These are phyloP conservation scores for Ivindomyrus marchei DNA, from an alignment of 2,113 vertebrate species.

Conservation along the genomic window DNA sequence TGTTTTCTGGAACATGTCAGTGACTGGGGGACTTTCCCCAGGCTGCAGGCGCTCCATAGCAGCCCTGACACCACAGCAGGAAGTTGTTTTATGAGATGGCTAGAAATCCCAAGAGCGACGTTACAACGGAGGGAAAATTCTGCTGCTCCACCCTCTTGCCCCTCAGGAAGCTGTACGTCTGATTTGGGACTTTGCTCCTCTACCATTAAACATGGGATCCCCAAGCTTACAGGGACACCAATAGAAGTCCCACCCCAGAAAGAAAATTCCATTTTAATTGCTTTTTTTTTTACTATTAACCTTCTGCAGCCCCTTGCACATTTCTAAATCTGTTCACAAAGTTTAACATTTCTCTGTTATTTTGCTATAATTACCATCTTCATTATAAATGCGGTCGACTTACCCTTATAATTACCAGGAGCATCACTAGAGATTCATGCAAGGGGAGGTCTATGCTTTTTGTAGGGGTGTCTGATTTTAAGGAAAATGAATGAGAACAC, in stretches of 20 bases:
- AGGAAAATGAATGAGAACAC: not conserved
- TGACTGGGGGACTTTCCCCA: not conserved
- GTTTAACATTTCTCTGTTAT: not conserved
- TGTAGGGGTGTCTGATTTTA: not conserved
- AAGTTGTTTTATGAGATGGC: constrained; percentile 32
- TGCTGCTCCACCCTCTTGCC: not conserved
- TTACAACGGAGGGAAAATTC: not conserved
- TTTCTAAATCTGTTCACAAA: not conserved
- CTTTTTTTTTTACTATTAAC: not conserved
- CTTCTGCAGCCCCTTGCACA: not conserved
- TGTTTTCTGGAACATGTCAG: not conserved
- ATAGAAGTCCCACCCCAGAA: not conserved
- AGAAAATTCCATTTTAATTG: not conserved
- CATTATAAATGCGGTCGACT: too few species aligned
- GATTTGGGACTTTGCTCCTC: not conserved
- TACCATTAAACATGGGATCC: not conserved
- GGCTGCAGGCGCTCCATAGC: not conserved
- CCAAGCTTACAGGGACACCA: not conserved
- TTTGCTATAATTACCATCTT: not conserved
- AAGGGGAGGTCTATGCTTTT: not conserved
- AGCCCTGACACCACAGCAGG: not conserved
- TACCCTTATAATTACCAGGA: not conserved
- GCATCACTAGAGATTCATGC: not conserved
- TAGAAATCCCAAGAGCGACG: not conserved
- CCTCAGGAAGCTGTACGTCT: not conserved